phyloP scores from a whole-genome alignment of 2,113 vertebrate species.

The Stigmatopora argus region DNA sequence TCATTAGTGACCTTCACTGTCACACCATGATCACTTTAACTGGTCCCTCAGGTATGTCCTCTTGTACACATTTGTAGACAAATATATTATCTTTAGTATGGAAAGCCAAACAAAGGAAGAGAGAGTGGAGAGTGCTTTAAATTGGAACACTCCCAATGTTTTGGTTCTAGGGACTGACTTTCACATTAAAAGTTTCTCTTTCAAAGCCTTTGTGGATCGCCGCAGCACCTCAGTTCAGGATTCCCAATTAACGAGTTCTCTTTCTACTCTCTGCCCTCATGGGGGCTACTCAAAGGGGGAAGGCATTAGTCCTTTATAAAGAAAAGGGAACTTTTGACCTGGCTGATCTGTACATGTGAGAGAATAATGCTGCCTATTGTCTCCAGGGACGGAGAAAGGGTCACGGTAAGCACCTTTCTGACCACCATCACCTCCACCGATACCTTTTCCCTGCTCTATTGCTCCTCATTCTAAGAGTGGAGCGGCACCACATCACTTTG shows the following conservation, averaged over 20 bases:
- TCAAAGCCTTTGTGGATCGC: conserved; percentile 16
- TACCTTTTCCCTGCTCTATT: neutral
- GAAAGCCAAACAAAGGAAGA: neutral
- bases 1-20: conserved; percentile 1
- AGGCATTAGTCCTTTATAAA: conserved; percentile 12
- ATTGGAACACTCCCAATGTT: conserved; percentile 23
- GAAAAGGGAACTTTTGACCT: conserved; percentile 39
- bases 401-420: conserved; percentile 3
- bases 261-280: conserved; percentile 19
- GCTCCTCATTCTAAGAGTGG: conserved; percentile 1
- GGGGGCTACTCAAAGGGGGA: conserved; percentile 7
- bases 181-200: conserved; percentile 32
- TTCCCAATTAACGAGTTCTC: conserved; percentile 36
- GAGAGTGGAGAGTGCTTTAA: neutral
- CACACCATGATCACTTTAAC: neutral
- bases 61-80: neutral
- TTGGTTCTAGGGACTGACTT: conserved; percentile 18
- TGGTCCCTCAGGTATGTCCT: neutral
- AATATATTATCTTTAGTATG: neutral
- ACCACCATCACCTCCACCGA: neutral
- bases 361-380: conserved; percentile 23
- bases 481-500: conserved; percentile 21
- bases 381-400: neutral
- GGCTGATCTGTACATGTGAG: conserved; percentile 42
- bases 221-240: conserved; percentile 30